Conservation (phyloP, 1,140 invertebrate genomes). For the Drosophila pruinosa region DNA sequence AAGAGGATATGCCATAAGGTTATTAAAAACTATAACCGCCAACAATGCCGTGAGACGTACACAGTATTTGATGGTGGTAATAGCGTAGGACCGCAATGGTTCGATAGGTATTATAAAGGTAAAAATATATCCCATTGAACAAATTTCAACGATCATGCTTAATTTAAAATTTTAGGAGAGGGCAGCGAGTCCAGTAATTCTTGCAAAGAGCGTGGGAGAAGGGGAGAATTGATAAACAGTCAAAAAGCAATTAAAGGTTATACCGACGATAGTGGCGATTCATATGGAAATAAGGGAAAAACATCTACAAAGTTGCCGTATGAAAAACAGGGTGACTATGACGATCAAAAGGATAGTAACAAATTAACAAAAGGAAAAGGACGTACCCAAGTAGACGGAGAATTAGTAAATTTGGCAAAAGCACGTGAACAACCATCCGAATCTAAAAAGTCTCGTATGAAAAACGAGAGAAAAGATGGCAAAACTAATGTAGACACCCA, state of each 20-base stretch:
- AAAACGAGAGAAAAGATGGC: not conserved
- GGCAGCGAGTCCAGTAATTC: not conserved
- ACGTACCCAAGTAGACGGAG: not conserved
- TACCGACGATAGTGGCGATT: not conserved
- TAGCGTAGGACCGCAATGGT: conserved; percentile 29
- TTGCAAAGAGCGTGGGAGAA: not conserved
- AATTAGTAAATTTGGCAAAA: too few relatives aligned
- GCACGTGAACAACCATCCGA: too few relatives aligned
- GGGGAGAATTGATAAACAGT: not conserved
- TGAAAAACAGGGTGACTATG: not conserved
- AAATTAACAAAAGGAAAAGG: not conserved
- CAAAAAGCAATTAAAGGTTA: not conserved
- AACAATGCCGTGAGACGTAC: conserved; percentile 56
- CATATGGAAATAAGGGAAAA: not conserved
- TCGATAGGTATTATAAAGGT: conserved; percentile 20
- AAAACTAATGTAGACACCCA: not conserved
- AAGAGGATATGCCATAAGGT: conserved; percentile 66
- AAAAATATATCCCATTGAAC: not conserved
- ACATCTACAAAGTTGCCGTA: not conserved
- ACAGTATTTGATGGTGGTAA: conserved; percentile 62
- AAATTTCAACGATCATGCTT: not conserved
- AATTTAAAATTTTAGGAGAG: not conserved
- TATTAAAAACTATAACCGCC: conserved; percentile 48
- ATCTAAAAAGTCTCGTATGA: not conserved
- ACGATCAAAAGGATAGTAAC: not conserved